Evolutionary conservation across 1,140 invertebrate genomes (phyloP), one percentile per base, ranked within the genome.

Genomic region (Phortica variegata): DNA sequence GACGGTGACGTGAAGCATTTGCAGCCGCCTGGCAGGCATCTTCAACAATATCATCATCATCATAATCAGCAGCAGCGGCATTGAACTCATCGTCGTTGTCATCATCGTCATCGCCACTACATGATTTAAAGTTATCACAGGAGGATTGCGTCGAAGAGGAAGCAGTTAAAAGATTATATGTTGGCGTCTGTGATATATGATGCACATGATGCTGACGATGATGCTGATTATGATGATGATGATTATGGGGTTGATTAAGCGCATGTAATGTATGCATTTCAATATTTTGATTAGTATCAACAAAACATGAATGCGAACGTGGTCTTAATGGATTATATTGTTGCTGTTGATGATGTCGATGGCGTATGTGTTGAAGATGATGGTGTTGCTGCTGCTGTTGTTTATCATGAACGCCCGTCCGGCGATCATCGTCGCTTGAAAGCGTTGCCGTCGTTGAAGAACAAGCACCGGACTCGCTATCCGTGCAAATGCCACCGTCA

Each of bases 261-360:
- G 18, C 39, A 26, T 58, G 42, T 29, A 31, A 29, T 49, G 53
- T 65, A 53, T 53, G 37, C 39, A 42, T 47, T 43, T 44, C 19
- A 42, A 34, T 47, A 21, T 33, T 50, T 18, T 54, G 48, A 38
- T 61, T 59, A 8, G 47, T 33, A 59, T 72, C 65, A 15, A 69
- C 69, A 52, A 69, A 63, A 52, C 70, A 73, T 13, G 70, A 73
- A 20, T 59, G 60, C 9, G 70, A 65, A 17, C 70, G 65, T 17
- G 61, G 69, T 19, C 60, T 46, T 12, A 36, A 15, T 2, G 32
- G 21, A n/a, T 37, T 39, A 15, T 8, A 2, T n/a, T 20, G 20
- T 42, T 20, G 15, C 32, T 45, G 29, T 8, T 38, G 53, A 18
- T 36, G 45, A 1, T 47, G 45, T 3, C 34, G 34, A n/a, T 43